These are phyloP conservation scores for Matsumurasca onukii DNA, from an alignment of 1,140 invertebrate genomes.

Conservation along the genomic window DNA sequence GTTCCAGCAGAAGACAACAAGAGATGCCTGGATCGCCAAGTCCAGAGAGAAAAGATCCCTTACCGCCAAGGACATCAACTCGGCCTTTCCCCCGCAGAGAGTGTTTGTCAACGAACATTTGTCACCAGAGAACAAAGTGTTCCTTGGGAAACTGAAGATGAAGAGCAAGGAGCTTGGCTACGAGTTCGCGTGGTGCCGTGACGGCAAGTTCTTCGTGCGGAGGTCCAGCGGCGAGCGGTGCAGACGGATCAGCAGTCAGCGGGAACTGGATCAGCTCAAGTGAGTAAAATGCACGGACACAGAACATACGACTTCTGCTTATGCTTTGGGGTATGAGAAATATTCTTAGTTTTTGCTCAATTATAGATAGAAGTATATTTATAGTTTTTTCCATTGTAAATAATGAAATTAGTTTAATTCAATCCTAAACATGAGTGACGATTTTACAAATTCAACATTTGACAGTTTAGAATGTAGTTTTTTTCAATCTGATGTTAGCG, in stretches of 20 bases:
- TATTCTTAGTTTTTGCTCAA: too few relatives aligned
- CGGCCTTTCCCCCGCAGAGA: neutral
- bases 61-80: neutral
- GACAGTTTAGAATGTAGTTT: too few relatives aligned
- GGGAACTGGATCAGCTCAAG: slow-evolving; percentile 4
- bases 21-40: slow-evolving; percentile 4
- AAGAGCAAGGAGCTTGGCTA: neutral
- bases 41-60: neutral
- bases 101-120: neutral
- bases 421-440: too few relatives aligned
- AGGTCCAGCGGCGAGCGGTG: neutral
- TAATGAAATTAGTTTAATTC: too few relatives aligned
- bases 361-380: too few relatives aligned
- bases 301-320: too few relatives aligned
- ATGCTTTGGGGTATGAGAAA: too few relatives aligned
- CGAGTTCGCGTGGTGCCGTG: slow-evolving; percentile 3
- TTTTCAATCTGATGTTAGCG: too few relatives aligned
- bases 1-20: neutral
- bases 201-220: neutral
- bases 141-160: slow-evolving; percentile 1
- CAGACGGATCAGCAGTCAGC: neutral
- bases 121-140: too few relatives aligned
- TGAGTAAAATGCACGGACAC: neutral
- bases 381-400: too few relatives aligned
- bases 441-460: too few relatives aligned